Evolutionary conservation across 2,888 invertebrate genomes (phyloP), one percentile per base, ranked within the genome.

Genomic region (Troilus luridus): DNA sequence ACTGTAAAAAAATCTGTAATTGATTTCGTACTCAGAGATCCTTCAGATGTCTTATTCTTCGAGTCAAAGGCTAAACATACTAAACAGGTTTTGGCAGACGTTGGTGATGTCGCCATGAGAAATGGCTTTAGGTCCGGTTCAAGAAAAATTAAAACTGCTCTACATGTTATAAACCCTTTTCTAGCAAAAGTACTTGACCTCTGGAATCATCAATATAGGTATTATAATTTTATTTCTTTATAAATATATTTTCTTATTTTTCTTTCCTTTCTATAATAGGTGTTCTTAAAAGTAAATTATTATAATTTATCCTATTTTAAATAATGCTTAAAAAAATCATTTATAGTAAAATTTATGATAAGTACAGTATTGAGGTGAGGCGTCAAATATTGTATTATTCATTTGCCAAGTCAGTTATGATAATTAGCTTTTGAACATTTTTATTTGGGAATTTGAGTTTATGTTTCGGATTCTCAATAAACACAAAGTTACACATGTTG

Each of bases 1-100:
- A 97, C 97, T 92, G 97, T 98, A 93, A 98, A 98, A 94, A 98
- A 98, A 94, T 97, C 98, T 0, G 97, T 98, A 90, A 97, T 99
- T 0, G 98, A 98, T 94, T 99, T 98, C 94, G 98, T 98, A 0
- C 95, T 99, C 9, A 96, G 97, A 93, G 97, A 98, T 94, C 97
- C 97, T 0, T 95, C 95, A 85, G 94, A 94, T 77, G 67, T 91
- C 17, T 90, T 85, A 6, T 81, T 90, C 14, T 90, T 89, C 14
- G 56, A 77, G 12, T 58, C 90, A 24, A 72, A 24, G 19, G 27
- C 9, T 27, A 56, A 62, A 58, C 59, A 56, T 77, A 77, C 41
- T 24, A 72, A 88, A 60, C 88, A 90, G 21, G 72, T 72, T n/a
- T 56, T 58, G 67, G 72, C n/a, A 64, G 72, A 72, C 19, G 27